phyloP scores from a whole-genome alignment of 2,888 invertebrate species.

The Perithous albicinctus region DNA sequence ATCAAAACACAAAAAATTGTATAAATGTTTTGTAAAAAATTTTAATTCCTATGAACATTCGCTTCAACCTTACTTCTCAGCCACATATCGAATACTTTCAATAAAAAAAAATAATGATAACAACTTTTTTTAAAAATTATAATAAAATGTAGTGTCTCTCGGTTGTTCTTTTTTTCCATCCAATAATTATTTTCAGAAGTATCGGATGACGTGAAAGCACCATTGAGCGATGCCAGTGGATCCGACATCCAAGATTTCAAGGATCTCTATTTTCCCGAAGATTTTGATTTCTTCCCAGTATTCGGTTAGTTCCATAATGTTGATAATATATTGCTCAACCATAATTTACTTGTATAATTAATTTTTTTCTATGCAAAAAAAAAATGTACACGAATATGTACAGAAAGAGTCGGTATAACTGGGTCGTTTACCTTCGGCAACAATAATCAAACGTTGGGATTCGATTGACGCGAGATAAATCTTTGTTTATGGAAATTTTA shows the following conservation, averaged over 20 bases:
- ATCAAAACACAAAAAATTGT: no score
- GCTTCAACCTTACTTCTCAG: no score
- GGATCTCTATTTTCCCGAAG: slow-evolving; percentile 46
- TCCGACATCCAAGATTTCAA: slow-evolving; percentile 33
- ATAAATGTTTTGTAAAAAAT: no score
- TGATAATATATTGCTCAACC: neutral
- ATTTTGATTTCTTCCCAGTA: slow-evolving; percentile 41
- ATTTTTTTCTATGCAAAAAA: neutral
- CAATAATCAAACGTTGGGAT: neutral
- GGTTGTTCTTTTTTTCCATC: slow-evolving; percentile 16
- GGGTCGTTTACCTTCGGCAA: neutral
- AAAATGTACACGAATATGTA: neutral
- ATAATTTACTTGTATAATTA: neutral
- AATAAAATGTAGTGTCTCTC: neutral
- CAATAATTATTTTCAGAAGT: slow-evolving; percentile 71
- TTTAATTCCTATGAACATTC: no score
- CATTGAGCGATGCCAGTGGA: slow-evolving; percentile 31
- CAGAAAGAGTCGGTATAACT: neutral
- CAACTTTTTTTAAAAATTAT: no score
- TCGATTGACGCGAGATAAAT: slow-evolving; percentile 4
- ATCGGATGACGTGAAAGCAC: slow-evolving; percentile 66
- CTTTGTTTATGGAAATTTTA: slow-evolving; percentile 4
- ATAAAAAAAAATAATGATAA: no score
- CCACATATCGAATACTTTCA: no score
- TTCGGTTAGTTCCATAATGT: slow-evolving; percentile 48